These are phyloP conservation scores for Glyphotaelius pellucidus DNA, from an alignment of 2,888 invertebrate genomes.

Conservation along the genomic window DNA sequence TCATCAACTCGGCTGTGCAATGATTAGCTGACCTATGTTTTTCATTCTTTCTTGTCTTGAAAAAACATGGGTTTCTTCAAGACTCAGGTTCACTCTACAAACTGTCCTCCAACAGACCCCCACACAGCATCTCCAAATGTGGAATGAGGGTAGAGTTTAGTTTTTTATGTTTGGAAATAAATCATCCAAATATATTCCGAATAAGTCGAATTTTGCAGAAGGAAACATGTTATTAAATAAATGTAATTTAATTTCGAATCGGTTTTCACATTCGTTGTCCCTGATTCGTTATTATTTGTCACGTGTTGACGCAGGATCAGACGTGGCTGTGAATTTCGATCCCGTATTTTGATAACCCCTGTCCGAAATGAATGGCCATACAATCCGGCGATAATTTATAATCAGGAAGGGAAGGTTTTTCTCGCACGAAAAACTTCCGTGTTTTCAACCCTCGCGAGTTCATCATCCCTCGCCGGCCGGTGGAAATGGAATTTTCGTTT, in stretches of 20 bases:
- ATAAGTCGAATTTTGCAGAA: background rate
- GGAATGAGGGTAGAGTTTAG: too few species aligned
- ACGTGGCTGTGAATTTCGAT: background rate
- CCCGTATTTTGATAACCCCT: background rate
- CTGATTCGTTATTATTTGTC: background rate
- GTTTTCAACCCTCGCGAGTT: constrained; percentile 16
- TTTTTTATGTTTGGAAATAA: too few species aligned
- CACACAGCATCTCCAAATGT: too few species aligned
- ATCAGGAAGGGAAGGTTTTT: constrained; percentile 14
- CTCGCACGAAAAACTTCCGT: constrained; percentile 23
- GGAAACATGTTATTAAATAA: background rate
- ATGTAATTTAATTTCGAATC: background rate
- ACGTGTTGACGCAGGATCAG: background rate
- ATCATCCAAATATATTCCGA: background rate
- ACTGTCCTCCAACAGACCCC: too few species aligned
- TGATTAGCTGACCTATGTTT: too few species aligned
- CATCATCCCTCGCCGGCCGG: background rate
- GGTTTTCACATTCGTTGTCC: background rate
- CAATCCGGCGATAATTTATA: constrained; percentile 29
- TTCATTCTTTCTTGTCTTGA: too few species aligned
- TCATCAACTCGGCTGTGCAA: too few species aligned
- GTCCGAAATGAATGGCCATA: constrained; percentile 11
- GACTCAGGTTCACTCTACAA: too few species aligned
- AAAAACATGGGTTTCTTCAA: too few species aligned
- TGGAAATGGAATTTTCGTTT: constrained; percentile 42